Evolutionary conservation across 2,113 vertebrate genomes (phyloP).

Genomic region (Periophthalmodon schlosseri): DNA sequence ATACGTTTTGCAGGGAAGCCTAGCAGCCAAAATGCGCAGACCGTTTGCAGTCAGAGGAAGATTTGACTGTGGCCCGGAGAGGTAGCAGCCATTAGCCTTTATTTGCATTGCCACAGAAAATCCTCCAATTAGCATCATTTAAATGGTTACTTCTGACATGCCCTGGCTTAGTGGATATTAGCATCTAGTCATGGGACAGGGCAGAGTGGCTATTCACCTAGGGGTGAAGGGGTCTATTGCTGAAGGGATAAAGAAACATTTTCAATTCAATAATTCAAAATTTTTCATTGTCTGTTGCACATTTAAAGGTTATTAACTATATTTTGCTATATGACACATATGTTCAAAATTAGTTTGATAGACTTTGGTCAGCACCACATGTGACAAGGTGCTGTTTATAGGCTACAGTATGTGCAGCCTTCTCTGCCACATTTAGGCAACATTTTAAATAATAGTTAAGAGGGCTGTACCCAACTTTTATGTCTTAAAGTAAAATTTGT

Average conservation of each 20-base stretch:
- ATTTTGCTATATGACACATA: not conserved
- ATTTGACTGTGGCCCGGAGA: constrained; percentile 46
- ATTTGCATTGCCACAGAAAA: constrained; percentile 55
- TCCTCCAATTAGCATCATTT: constrained; percentile 61
- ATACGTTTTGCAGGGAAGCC: constrained; percentile 33
- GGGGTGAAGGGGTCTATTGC: not conserved
- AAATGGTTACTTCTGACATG: constrained; percentile 49
- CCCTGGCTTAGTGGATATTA: constrained; percentile 43
- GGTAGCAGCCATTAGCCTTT: constrained; percentile 61
- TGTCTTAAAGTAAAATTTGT: too few relatives aligned
- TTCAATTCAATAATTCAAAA: not conserved
- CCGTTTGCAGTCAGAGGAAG: constrained; percentile 6
- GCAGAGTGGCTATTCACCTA: constrained; percentile 23
- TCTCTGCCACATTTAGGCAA: too few relatives aligned
- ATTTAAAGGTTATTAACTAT: not conserved
- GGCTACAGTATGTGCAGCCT: too few relatives aligned
- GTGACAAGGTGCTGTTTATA: not conserved
- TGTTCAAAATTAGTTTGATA: not conserved
- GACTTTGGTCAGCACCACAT: too few relatives aligned
- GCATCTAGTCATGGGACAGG: constrained; percentile 8
- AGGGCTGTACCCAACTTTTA: too few relatives aligned
- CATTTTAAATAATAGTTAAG: too few relatives aligned
- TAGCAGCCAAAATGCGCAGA: constrained; percentile 12
- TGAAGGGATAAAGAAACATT: not conserved
- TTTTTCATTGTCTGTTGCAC: not conserved